Conservation (phyloP, 2,113 vertebrate species). For the Malurus melanocephalus region DNA sequence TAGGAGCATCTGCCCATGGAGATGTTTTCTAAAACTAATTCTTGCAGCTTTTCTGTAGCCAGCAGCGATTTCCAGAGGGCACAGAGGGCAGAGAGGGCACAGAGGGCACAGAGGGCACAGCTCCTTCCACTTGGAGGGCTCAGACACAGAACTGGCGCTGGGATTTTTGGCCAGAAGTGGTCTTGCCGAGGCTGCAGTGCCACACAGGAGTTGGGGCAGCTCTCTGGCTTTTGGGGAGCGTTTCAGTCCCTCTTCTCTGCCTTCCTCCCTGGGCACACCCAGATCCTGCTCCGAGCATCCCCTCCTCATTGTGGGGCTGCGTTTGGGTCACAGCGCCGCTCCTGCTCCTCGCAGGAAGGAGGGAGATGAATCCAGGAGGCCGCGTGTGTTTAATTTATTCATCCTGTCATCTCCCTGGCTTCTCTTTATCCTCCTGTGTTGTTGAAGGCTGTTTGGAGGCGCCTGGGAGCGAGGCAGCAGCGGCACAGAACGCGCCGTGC, state of each 20-base stretch:
- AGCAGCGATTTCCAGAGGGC: not conserved
- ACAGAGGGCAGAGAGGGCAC: not conserved
- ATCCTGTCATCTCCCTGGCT: not conserved
- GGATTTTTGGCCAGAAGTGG: not conserved
- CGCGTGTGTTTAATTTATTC: not conserved
- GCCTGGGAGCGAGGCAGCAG: not conserved
- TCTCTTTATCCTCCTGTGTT: not conserved
- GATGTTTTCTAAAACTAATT: not conserved
- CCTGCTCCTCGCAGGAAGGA: not conserved
- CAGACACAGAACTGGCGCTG: rapidly evolving
- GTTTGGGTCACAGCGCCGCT: not conserved
- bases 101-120: rapidly evolving
- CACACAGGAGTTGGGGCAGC: not conserved
- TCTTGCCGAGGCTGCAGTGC: not conserved
- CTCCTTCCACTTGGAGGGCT: rapidly evolving
- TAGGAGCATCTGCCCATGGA: not conserved
- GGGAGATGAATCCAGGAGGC: not conserved
- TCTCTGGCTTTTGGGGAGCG: not conserved
- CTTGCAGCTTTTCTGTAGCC: not conserved
- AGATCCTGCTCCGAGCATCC: not conserved
- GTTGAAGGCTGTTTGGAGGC: conserved; percentile 3
- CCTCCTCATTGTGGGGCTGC: not conserved
- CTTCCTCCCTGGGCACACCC: not conserved
- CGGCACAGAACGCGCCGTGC: not conserved
- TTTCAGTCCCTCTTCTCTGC: not conserved